Percentiles rank a stretch among this genome's conserved stretches.
Evolutionary conservation across 1,140 invertebrate genomes (phyloP).

Genomic region (Eufriesea mexicana): DNA sequence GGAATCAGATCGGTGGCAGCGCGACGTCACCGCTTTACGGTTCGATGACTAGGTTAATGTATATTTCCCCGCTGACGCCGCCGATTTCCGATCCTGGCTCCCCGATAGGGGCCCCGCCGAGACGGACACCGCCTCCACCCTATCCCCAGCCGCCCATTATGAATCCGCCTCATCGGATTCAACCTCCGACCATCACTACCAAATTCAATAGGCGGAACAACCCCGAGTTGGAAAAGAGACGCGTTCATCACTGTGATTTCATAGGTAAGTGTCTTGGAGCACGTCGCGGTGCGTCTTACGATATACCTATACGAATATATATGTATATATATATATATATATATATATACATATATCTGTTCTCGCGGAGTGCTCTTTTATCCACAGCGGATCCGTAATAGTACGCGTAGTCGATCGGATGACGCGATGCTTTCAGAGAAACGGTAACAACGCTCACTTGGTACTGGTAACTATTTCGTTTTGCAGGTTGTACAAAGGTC

Average conservation of each 20-base stretch:
- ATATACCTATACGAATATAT: no score
- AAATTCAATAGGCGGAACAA: constrained; percentile 97
- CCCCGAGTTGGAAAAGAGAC: constrained; percentile 95
- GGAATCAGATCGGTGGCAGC: constrained; percentile 77
- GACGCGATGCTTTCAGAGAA: not conserved
- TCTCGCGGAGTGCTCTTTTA: not conserved
- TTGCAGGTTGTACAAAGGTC: constrained; percentile 97
- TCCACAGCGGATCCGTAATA: not conserved
- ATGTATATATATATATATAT: no score
- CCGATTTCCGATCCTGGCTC: constrained; percentile 92
- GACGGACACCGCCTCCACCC: constrained; percentile 85
- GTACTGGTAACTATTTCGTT: constrained; percentile 8
- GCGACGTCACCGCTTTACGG: constrained; percentile 79
- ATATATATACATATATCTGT: not conserved
- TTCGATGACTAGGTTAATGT: constrained; percentile 85
- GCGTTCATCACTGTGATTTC: constrained; percentile 98
- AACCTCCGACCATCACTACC: constrained; percentile 75
- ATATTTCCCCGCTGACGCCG: constrained; percentile 90
- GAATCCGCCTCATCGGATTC: constrained; percentile 77
- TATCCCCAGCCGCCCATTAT: constrained; percentile 82
- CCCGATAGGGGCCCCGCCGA: constrained; percentile 85
- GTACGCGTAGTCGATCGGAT: not conserved
- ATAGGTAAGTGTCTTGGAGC: constrained; percentile 86
- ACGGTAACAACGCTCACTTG: not conserved
- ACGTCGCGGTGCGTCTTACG: no score